Percentiles rank a stretch among this genome's conserved stretches.
Evolutionary conservation across 2,888 invertebrate species (phyloP).

Genomic region (Odiellus spinosus): DNA sequence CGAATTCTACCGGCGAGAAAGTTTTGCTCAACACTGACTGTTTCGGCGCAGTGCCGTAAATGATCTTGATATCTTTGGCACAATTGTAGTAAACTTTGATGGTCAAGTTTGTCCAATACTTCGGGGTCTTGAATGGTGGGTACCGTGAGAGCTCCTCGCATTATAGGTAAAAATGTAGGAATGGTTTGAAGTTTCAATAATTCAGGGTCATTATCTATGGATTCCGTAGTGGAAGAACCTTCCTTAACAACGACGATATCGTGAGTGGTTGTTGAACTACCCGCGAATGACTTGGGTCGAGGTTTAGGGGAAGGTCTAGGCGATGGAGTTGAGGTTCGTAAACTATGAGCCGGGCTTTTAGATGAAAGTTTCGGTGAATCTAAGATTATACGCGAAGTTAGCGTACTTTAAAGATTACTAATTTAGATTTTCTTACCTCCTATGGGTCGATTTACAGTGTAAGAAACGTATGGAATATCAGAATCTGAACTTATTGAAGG

Average conservation of each 20-base stretch:
- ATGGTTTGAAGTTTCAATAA: constrained; percentile 55
- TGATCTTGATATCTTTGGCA: constrained; percentile 70
- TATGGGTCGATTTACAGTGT: constrained; percentile 73
- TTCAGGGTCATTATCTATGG: constrained; percentile 56
- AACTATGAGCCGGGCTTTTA: constrained; percentile 24
- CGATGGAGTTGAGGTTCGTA: constrained; percentile 18
- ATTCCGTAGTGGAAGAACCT: constrained; percentile 43
- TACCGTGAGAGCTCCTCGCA: constrained; percentile 69
- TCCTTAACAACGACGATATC: constrained; percentile 60
- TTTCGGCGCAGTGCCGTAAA: constrained; percentile 60
- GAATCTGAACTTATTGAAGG: constrained; percentile 77
- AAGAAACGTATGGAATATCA: constrained; percentile 77
- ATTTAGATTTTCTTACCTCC: constrained; percentile 43
- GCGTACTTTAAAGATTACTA: neutral
- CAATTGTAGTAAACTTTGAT: constrained; percentile 52
- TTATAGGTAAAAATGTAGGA: constrained; percentile 81
- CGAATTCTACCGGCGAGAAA: constrained; percentile 53
- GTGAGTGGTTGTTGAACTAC: constrained; percentile 34
- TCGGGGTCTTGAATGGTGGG: constrained; percentile 68
- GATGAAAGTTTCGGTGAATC: constrained; percentile 57
- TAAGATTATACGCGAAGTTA: constrained; percentile 26
- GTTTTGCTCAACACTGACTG: constrained; percentile 62
- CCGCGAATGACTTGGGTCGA: constrained; percentile 18
- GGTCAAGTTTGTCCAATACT: constrained; percentile 58
- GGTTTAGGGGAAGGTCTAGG: constrained; percentile 20